phyloP scores from a whole-genome alignment of 1,140 invertebrate species.

The Pissodes strobi region DNA sequence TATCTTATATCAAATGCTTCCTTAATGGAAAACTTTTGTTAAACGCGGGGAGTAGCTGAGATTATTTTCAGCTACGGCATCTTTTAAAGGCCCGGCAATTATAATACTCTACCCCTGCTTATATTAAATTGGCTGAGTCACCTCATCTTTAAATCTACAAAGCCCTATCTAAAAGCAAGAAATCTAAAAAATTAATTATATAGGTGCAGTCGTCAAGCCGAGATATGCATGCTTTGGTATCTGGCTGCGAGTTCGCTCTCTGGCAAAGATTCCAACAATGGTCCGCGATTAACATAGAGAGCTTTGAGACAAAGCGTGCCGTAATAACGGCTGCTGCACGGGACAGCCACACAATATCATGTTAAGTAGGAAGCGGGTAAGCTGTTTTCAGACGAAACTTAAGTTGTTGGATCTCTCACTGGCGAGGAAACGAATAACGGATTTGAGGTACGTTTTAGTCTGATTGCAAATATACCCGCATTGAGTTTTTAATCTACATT shows the following conservation, averaged over 20 bases:
- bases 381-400: slow-evolving; percentile 38
- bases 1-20: too few species aligned
- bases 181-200: slow-evolving; percentile 28
- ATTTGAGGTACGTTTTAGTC: slow-evolving; percentile 7
- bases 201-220: slow-evolving; percentile 14
- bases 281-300: slow-evolving; percentile 42
- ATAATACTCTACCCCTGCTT: not conserved
- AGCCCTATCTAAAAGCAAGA: not conserved
- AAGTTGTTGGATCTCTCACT: slow-evolving; percentile 14
- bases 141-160: not conserved
- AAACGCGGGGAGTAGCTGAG: too few species aligned
- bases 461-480: slow-evolving; percentile 1
- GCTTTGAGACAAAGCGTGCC: slow-evolving; percentile 42
- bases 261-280: slow-evolving; percentile 39
- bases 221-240: slow-evolving; percentile 29
- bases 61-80: too few species aligned
- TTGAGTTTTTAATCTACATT: too few species aligned
- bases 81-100: too few species aligned
- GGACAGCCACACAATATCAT: slow-evolving; percentile 45
- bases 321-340: slow-evolving; percentile 36
- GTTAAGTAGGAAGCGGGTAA: slow-evolving; percentile 42
- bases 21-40: too few species aligned
- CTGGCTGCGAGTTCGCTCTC: slow-evolving; percentile 10
- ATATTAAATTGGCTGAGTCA: not conserved
- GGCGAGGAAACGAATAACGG: not conserved